Base-by-base conservation (phyloP, 2,888 invertebrate genomes). In the Ochropacha duplaris region DNA sequence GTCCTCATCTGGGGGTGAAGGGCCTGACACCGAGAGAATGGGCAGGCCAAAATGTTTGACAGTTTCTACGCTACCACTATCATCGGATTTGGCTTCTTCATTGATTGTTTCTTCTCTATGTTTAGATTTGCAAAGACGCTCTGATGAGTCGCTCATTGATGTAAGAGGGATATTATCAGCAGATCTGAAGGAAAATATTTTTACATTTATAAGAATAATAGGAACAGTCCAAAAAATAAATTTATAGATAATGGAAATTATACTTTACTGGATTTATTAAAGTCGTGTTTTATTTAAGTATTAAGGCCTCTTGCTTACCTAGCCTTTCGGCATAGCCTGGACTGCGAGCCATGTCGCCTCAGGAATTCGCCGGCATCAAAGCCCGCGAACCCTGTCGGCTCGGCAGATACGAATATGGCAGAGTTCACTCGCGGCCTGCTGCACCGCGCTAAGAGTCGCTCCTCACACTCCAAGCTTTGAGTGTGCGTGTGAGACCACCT, bases 311-410 rank as follows among this genome's bases (percentile, higher is more conserved):
- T 9, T 4, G 61, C 74, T 69, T 72, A 92, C 93, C 96, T 95
- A 69, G 97, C 96, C 87, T 96, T 97, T 39, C 97, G 94, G 82
- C 96, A 97, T 58, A 96, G 90, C 70, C 94, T 95, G 57, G 96
- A 96, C 75, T 96, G 96, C 16, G 96, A 96, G 28, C 96, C 96
- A 81, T 97, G 96, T 58, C 96, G 93, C 55, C 96, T 94, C 76
- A 96, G 90, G 81, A 96, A 97, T 88, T 97, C 97, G 75, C 96
- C 95, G 62, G 96, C 96, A 77, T 96, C 96, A 79, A 96, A 96
- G 49, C 95, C 96, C 58, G 95, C 96, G 80, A 96, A 96, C 26
- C 95, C 96, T 31, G 95, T 93, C 0, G 96, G 95, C 74, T 95
- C 95, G 65, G 95, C 95, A 56, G 96, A 96, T 61, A 97, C 96